These are phyloP conservation scores for Sericinus montela DNA, from an alignment of 2,888 invertebrate genomes.

Conservation along the genomic window DNA sequence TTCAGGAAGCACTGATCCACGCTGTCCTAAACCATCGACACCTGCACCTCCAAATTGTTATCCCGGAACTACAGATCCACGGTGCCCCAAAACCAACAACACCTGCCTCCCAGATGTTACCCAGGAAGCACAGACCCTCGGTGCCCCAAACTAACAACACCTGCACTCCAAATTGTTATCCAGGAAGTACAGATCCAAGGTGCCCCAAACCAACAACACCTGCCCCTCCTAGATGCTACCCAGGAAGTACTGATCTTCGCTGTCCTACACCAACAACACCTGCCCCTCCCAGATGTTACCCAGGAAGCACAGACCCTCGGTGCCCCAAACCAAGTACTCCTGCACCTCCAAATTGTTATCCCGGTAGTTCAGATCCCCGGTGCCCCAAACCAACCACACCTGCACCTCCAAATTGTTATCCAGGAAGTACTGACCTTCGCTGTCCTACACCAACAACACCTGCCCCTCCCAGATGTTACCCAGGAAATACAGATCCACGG, in stretches of 20 bases:
- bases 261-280: conserved; percentile 31
- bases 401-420: conserved; percentile 23
- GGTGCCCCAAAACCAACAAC: conserved; percentile 38
- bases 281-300: conserved; percentile 24
- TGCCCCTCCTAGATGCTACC: conserved; percentile 29
- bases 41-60: conserved; percentile 26
- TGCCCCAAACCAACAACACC: conserved; percentile 23
- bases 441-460: conserved; percentile 40
- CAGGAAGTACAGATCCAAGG: conserved; percentile 28
- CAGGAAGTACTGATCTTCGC: conserved; percentile 29
- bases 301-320: conserved; percentile 28
- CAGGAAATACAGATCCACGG: conserved; percentile 23
- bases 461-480: conserved; percentile 32
- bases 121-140: conserved; percentile 43
- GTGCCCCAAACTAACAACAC: conserved; percentile 40
- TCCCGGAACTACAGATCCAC: conserved; percentile 24
- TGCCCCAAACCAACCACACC: conserved; percentile 30
- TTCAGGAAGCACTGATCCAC: conserved; percentile 31
- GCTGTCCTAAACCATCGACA: conserved; percentile 31
- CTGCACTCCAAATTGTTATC: conserved; percentile 23
- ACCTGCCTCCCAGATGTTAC: conserved; percentile 22
- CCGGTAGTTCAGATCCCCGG: conserved; percentile 38
- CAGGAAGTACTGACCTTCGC: conserved; percentile 26
- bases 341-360: conserved; percentile 33
- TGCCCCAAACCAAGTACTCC: conserved; percentile 23